Percentiles rank a stretch among this genome's conserved stretches.
These are phyloP conservation scores for Oplegnathus fasciatus DNA, from an alignment of 2,113 vertebrate genomes.

Conservation along the genomic window DNA sequence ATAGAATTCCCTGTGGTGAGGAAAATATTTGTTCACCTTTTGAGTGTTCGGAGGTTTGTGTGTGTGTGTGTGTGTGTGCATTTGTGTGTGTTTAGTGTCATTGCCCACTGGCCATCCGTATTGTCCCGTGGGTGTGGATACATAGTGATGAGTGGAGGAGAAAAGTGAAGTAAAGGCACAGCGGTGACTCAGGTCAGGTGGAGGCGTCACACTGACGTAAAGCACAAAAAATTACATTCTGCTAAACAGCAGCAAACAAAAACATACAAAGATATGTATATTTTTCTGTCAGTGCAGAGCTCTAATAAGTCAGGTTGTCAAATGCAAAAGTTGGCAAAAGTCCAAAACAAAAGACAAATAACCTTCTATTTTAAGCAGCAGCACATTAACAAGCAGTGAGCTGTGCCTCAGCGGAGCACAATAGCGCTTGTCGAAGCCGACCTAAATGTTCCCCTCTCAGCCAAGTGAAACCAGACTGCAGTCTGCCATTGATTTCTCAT, in stretches of 20 bases:
- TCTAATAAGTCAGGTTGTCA: background rate
- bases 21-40: constrained; percentile 54
- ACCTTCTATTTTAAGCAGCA: constrained; percentile 22
- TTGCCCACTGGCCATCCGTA: constrained; percentile 11
- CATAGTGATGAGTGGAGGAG: constrained; percentile 2
- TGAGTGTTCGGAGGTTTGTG: constrained; percentile 22
- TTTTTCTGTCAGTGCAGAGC: background rate
- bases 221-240: background rate
- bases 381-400: constrained; percentile 41
- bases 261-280: background rate
- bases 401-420: constrained; percentile 31
- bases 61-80: background rate
- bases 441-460: constrained; percentile 50
- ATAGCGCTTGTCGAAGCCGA: constrained; percentile 6
- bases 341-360: constrained; percentile 15
- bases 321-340: background rate
- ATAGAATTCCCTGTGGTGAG: constrained; percentile 32
- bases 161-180: background rate
- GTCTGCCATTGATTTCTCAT: constrained; percentile 74
- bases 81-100: constrained; percentile 10
- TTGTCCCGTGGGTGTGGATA: constrained; percentile 21
- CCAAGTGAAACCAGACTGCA: constrained; percentile 56
- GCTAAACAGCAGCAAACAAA: constrained; percentile 7
- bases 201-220: background rate
- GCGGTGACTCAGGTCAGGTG: background rate